Evolutionary conservation across 2,888 invertebrate species (phyloP).

Genomic region (Zhengitettix transpicula): DNA sequence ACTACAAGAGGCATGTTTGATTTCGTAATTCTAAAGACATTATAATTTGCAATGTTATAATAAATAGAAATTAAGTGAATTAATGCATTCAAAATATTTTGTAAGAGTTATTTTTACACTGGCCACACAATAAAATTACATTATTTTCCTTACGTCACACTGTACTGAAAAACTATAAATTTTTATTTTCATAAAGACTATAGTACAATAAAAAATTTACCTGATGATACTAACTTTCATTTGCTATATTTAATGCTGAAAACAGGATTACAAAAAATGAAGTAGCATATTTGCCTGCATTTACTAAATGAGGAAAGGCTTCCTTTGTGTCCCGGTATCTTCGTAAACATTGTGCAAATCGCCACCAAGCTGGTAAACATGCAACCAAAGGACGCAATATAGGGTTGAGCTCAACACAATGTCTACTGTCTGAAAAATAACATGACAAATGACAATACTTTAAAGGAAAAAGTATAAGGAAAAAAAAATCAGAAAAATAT

Average conservation of each 20-base stretch:
- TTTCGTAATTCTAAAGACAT: too few species aligned
- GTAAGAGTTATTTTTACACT: too few species aligned
- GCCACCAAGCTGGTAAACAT: constrained; percentile 69
- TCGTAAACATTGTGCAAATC: constrained; percentile 69
- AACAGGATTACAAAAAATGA: constrained; percentile 56
- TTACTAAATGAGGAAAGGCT: constrained; percentile 65
- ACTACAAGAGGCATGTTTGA: too few species aligned
- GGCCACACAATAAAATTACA: too few species aligned
- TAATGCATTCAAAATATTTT: too few species aligned
- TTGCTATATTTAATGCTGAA: constrained; percentile 26
- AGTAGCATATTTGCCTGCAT: constrained; percentile 66
- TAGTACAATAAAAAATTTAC: too few species aligned
- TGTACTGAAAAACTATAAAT: too few species aligned
- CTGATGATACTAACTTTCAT: constrained; percentile 24
- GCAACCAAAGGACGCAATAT: constrained; percentile 46
- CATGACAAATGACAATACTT: neutral
- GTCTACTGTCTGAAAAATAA: constrained; percentile 25
- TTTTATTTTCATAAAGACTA: too few species aligned
- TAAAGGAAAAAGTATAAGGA: neutral
- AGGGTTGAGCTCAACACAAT: constrained; percentile 32
- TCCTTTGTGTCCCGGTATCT: constrained; percentile 66
- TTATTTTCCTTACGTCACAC: too few species aligned
- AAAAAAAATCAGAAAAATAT: too few species aligned
- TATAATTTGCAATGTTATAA: too few species aligned
- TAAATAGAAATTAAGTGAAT: too few species aligned